Evolutionary conservation across 2,888 invertebrate genomes (phyloP).

Genomic region (Pelosia muscerda): DNA sequence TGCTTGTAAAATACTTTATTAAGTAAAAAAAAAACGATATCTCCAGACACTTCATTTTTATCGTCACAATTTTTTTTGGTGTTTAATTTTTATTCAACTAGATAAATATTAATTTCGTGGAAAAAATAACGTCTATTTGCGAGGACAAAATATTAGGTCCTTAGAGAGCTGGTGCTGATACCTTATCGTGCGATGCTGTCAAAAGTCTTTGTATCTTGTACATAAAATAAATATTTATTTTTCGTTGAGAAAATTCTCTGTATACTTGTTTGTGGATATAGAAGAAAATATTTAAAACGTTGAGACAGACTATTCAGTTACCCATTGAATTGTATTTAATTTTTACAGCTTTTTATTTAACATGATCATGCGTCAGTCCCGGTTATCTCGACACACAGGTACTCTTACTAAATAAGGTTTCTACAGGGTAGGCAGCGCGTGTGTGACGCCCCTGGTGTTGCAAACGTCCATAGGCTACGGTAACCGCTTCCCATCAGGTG

Average conservation of each 20-base stretch:
- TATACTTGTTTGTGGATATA: neutral
- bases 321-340: neutral
- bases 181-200: constrained; percentile 32
- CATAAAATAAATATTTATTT: constrained; percentile 28
- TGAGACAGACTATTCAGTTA: neutral
- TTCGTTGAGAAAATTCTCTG: constrained; percentile 6
- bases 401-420: too few species aligned
- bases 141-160: constrained; percentile 18
- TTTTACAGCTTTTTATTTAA: neutral
- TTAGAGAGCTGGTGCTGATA: constrained; percentile 31
- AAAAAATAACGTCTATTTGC: constrained; percentile 14
- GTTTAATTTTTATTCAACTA: neutral
- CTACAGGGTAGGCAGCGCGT: too few species aligned
- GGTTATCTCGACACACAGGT: too few species aligned
- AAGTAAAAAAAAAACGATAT: neutral
- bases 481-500: too few species aligned
- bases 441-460: too few species aligned
- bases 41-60: neutral
- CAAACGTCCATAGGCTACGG: too few species aligned
- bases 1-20: neutral
- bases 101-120: neutral
- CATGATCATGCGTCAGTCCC: too few species aligned
- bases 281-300: neutral
- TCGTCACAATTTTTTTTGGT: neutral
- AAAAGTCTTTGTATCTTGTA: constrained; percentile 26